Evolutionary conservation across 2,888 invertebrate species (phyloP).

Genomic region (Stenodema calcarata): DNA sequence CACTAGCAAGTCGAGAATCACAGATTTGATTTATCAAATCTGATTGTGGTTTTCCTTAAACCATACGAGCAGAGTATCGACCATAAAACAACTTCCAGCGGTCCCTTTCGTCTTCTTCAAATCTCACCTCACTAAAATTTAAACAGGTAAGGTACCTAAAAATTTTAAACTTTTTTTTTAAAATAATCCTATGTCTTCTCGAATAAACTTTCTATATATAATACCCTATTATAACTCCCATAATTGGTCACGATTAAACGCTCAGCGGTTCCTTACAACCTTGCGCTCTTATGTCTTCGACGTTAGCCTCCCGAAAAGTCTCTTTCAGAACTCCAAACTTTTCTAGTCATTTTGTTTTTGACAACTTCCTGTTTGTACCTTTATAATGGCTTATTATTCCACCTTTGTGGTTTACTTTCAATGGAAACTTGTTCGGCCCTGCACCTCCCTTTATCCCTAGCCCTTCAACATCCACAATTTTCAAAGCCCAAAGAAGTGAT

Average conservation of each 20-base stretch:
- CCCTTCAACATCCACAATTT: neutral
- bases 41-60: too few relatives aligned
- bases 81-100: neutral
- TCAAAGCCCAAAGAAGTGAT: too few relatives aligned
- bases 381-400: neutral
- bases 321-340: neutral
- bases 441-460: neutral
- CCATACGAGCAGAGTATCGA: too few relatives aligned
- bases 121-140: neutral
- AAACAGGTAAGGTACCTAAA: neutral
- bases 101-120: neutral
- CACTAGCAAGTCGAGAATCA: too few relatives aligned
- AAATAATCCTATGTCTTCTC: neutral
- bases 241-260: neutral
- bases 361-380: neutral
- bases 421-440: neutral
- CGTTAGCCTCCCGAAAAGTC: neutral
- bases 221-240: conserved; percentile 9
- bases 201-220: neutral
- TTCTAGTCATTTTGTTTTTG: neutral
- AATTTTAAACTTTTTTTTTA: neutral
- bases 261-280: neutral
- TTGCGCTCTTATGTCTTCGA: neutral
- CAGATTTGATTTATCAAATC: too few relatives aligned
- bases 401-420: neutral